Base-by-base conservation (phyloP, 2,888 invertebrate species). In the Nebria salina region DNA sequence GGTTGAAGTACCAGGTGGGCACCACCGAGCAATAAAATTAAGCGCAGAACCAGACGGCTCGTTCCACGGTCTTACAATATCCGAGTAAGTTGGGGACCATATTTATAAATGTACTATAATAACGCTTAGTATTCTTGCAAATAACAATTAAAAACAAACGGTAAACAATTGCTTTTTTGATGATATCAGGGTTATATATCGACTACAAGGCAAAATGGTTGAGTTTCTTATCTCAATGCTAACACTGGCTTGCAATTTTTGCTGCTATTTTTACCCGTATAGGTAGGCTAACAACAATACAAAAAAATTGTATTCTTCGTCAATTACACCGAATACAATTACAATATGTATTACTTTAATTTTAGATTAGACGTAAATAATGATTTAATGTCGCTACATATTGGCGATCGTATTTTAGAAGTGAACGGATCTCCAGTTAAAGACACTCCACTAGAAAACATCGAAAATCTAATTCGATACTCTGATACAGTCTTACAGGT, bases 371-470 rank as follows among this genome's bases (percentile, higher is more conserved):
- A 96, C 86, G 93, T 95, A 82, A 94, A 94, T 85, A 94, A 94
- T 85, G 95, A 95, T 84, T 90, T 96, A 81, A 94, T 96, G 91
- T 94, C 95, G 8, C 90, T 97, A 78, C 97, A 95, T 88, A 94
- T 97, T 84, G 98, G 98, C n/a, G 98, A 98, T 89, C 92, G 94
- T 86, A 96, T 98, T 84, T 90, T 98, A 83, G 98, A 98, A 91
- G 96, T 98, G 75, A 97, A 98, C 90, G 97, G 98, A 2, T 93
- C 95, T 0, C 95, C 97, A 0, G 95, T 97, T 0, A 93, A 93
- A 86, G 95, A 95, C 86, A 93, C 94, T 77, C 94, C 95, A 0
- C 90, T 96, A 74, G 94, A 95, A 83, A 96, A 94, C 84, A 93
- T 95, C 79, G 95, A 96, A 87, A 93, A 93, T 87, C 90, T 94